Percentiles rank a stretch among this genome's conserved stretches.
Conservation (phyloP, 2,797 vertebrate genomes). For the Mormyrus hasselquistii region DNA sequence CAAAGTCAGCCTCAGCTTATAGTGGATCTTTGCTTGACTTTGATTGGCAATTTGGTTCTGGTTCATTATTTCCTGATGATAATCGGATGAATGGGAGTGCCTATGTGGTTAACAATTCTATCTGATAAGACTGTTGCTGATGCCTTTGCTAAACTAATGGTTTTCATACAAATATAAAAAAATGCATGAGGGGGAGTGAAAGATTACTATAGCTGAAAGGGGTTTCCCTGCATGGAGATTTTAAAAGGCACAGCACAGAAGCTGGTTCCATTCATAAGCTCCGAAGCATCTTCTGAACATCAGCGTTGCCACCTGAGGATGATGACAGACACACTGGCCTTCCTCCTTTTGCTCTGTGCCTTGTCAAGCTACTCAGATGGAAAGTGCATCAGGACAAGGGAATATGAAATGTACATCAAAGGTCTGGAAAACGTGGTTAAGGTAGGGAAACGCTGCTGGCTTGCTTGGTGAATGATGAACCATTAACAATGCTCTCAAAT, state of each 20-base stretch:
- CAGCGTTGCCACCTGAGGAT: background rate
- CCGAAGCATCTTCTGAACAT: background rate
- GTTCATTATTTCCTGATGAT: background rate
- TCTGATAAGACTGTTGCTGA: background rate
- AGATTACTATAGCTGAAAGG: background rate
- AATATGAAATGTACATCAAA: accelerated
- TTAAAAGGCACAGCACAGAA: slow-evolving; percentile 12
- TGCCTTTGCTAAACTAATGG: background rate
- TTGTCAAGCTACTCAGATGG: background rate
- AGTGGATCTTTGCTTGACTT: background rate
- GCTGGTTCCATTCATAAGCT: slow-evolving; percentile 1
- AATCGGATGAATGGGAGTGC: background rate
- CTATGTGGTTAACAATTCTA: background rate
- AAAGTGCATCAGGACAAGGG: background rate
- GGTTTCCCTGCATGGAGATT: slow-evolving; percentile 17
- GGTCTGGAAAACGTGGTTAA: background rate
- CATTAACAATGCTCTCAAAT: too few relatives aligned
- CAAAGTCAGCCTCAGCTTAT: background rate
- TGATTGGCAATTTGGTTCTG: background rate
- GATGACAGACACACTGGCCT: background rate
- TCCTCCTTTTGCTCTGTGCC: background rate
- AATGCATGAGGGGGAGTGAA: background rate
- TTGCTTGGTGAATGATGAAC: background rate
- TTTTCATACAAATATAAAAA: background rate
- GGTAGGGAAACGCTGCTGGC: background rate